These are phyloP conservation scores for Rhynchomys soricoides DNA, from an alignment of 2,113 vertebrate species.

Conservation along the genomic window DNA sequence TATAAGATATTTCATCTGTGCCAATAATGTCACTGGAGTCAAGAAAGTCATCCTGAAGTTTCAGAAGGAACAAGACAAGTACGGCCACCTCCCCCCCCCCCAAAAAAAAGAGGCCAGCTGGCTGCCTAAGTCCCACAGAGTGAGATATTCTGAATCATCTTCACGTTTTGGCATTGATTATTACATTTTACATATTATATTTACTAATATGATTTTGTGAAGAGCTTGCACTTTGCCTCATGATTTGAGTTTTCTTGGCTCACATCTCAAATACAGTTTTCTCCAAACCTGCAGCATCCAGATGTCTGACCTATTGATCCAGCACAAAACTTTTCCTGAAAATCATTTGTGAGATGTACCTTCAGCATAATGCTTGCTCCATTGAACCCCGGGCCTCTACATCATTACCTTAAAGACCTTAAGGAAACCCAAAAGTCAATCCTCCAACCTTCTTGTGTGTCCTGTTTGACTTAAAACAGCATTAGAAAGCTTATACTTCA, in stretches of 20 bases:
- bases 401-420: background rate
- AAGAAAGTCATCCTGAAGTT: background rate
- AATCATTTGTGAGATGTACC: background rate
- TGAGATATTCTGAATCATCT: background rate
- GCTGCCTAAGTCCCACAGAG: background rate
- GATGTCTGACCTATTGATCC: background rate
- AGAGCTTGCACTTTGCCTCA: conserved; percentile 3
- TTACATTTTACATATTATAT: background rate
- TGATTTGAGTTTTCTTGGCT: background rate
- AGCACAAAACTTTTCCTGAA: background rate
- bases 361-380: background rate
- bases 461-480: background rate
- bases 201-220: background rate
- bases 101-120: background rate
- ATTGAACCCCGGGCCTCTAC: background rate
- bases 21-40: background rate
- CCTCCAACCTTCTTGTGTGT: background rate
- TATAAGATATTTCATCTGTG: background rate
- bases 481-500: background rate
- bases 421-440: background rate
- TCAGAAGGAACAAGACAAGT: background rate
- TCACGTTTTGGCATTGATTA: background rate
- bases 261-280: background rate
- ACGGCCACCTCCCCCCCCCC: no score
- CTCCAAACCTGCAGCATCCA: background rate